Conservation (phyloP, 2,113 vertebrate species). For the Pelecanoides urinatrix region DNA sequence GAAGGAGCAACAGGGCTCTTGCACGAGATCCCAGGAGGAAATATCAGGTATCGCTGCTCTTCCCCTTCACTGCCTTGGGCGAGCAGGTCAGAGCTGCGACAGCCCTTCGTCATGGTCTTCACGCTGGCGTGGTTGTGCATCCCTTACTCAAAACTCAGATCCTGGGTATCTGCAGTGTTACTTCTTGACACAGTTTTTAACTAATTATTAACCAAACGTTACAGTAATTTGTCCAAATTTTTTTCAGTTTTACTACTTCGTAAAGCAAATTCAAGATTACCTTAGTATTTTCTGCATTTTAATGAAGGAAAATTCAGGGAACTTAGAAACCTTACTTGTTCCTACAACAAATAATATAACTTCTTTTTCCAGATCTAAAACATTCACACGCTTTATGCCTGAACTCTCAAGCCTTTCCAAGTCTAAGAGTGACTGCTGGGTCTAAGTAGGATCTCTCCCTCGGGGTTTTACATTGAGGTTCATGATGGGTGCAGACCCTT, state of each 20-base stretch:
- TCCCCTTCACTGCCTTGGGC: background rate
- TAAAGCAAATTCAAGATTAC: background rate
- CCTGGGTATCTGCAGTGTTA: background rate
- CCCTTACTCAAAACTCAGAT: background rate
- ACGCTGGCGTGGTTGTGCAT: accelerated
- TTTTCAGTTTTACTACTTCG: background rate
- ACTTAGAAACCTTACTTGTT: background rate
- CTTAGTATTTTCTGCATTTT: background rate
- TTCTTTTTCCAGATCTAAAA: background rate
- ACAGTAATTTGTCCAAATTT: accelerated
- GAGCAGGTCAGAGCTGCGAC: background rate
- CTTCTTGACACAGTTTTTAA: background rate
- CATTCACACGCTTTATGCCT: accelerated
- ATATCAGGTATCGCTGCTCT: background rate
- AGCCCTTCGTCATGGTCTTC: background rate
- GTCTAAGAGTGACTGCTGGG: background rate
- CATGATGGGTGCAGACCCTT: accelerated
- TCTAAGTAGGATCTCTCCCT: background rate
- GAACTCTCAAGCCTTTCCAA: background rate
- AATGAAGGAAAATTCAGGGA: background rate
- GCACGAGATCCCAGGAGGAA: background rate
- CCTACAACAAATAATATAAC: background rate
- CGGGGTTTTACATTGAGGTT: accelerated
- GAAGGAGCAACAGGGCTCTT: background rate
- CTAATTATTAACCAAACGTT: background rate